phyloP scores from a whole-genome alignment of 2,888 invertebrate genomes.

The Eupithecia subumbrata region DNA sequence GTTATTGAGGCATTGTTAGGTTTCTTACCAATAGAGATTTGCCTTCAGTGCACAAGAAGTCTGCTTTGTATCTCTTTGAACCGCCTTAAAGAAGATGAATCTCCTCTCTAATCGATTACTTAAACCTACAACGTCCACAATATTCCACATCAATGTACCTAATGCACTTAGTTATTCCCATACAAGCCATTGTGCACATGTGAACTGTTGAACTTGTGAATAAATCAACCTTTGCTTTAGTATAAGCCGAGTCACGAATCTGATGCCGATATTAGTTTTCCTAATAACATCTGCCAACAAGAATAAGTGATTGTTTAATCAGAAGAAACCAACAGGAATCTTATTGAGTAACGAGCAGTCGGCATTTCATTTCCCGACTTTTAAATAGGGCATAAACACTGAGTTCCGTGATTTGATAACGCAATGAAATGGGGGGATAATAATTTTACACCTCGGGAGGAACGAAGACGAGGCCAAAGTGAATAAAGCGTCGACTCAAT shows the following conservation, averaged over 20 bases:
- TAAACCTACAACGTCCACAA: conserved; percentile 30
- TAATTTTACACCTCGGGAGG: conserved; percentile 65
- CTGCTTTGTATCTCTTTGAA: conserved; percentile 44
- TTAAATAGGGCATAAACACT: conserved; percentile 35
- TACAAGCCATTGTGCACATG: neutral
- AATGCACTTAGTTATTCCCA: conserved; percentile 37
- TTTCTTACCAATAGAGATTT: conserved; percentile 25
- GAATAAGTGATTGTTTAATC: conserved; percentile 17
- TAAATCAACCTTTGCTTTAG: neutral
- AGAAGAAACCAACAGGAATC: conserved; percentile 13
- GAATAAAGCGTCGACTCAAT: conserved; percentile 73
- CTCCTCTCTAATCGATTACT: conserved; percentile 47
- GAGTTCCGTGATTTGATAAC: conserved; percentile 53
- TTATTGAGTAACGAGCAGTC: conserved; percentile 46
- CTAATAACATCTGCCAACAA: conserved; percentile 20
- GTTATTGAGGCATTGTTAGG: conserved; percentile 20
- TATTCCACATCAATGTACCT: conserved; percentile 47
- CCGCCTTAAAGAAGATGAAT: conserved; percentile 54
- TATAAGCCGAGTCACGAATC: conserved; percentile 25
- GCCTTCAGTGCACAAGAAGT: conserved; percentile 15
- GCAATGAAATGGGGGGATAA: conserved; percentile 60
- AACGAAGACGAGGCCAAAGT: conserved; percentile 65
- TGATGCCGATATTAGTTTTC: conserved; percentile 12
- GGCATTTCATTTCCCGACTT: conserved; percentile 38
- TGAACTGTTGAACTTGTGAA: neutral